Base-by-base conservation (phyloP, 2,797 vertebrate species). In the Etheostoma perlongum region DNA sequence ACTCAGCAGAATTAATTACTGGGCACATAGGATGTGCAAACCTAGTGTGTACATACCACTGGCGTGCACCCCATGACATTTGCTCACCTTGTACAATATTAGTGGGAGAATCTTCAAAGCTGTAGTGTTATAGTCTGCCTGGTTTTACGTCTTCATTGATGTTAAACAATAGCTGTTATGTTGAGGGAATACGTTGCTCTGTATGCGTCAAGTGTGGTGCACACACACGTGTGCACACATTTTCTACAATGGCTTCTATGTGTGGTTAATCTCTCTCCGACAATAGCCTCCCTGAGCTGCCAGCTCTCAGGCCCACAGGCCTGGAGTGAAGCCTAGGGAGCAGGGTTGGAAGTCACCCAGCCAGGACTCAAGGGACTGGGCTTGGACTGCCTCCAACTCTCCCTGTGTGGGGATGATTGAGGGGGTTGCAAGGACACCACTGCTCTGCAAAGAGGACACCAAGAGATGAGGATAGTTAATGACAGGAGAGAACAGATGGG, bases 181-280 rank as follows among this genome's bases (percentile, higher is more conserved):
- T 67, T 74, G 55, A 67, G 71, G 72, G 62, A 88, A 78, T 85
- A 65, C 61, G 67, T 81, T 61, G 18, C 71, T 75, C 46, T 66
- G 23, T n/a, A 18, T 64, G 21, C 82, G 79, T 84, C 66, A 63
- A 48, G 36, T 62, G 64, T 74, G 40, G 40, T 70, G 68, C 19
- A 51, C 67, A 33, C 67, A 33, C 21, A n/a, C 62, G 68, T 78
- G 72, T 79, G 55, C 73, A 23, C 21, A 23, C 21, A 51, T 85
- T 67, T 69, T 74, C 52, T 40, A 91, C 89, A 91, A 88, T 86
- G 76, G 84, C 86, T 92, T 79, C 84, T 76, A 79, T 86, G 85
- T 92, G 91, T 87, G 87, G 91, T 91, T 92, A 93, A 93, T 91
- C 92, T 92, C 83, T 85, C 81, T 69, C 69, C 7, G 59, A 92